phyloP scores from a whole-genome alignment of 1,140 invertebrate genomes.

The Leptopilina clavipes region DNA sequence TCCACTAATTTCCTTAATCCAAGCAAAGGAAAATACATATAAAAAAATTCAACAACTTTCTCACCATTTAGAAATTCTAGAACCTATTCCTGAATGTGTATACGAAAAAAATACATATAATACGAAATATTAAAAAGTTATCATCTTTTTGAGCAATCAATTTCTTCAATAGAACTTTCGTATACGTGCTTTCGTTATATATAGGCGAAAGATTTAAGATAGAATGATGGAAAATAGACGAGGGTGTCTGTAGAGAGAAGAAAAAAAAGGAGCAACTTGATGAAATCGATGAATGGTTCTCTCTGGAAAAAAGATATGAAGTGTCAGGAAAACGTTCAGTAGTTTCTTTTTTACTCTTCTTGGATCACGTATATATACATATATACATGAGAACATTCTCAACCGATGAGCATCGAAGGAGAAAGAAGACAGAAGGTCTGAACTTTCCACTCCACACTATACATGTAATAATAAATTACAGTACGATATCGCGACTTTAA shows the following conservation, averaged over 20 bases:
- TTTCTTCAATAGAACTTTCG: neutral
- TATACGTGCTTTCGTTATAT: neutral
- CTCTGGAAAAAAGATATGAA: neutral
- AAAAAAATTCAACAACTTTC: no score
- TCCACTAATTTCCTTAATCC: no score
- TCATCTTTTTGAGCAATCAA: neutral
- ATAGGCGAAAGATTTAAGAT: neutral
- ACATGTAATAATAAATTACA: conserved; percentile 41
- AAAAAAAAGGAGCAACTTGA: neutral
- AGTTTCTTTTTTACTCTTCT: neutral
- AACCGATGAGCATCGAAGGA: neutral
- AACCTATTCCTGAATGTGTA: no score
- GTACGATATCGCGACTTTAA: conserved; percentile 51
- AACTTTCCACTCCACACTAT: conserved; percentile 35
- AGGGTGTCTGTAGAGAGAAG: neutral
- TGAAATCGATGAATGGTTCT: conserved; percentile 1
- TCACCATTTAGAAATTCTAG: no score
- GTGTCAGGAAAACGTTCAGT: neutral
- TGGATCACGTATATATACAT: neutral
- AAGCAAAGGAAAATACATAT: no score
- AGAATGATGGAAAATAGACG: neutral
- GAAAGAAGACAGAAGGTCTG: conserved; percentile 31
- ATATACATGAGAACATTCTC: neutral
- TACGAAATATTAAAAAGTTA: neutral
- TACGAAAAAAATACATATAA: no score